Evolutionary conservation across 35 echinoderm and acorn worm genomes (phyloP), one percentile per base, ranked within the genome.

Genomic region (Patiria miniata): DNA sequence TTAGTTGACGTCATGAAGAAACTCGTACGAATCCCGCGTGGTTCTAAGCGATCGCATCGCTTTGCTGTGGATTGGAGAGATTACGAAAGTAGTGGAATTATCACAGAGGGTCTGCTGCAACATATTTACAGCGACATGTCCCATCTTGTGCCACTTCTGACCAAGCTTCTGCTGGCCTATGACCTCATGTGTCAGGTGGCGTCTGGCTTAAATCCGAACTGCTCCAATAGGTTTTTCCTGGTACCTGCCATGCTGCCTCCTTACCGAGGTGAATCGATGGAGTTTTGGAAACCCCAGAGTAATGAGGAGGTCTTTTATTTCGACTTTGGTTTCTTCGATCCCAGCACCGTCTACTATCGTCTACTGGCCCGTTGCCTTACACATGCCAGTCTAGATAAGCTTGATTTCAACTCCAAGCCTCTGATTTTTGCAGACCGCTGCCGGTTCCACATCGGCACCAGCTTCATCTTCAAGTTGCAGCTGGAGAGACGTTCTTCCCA

Each of bases 1-100:
- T 47, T 87, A 33, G 26, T 87, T 17, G 86, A 87, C 39, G 36
- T 87, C 39, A 87, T 87, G 86, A 87, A 87, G 37, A 77, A 78
- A 18, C 6, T 87, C 12, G 4, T 87, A 14, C 16, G 0, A 8
- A 15, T 87, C 19, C 86, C 86, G 36, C 39, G 39, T 19, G 37
- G 40, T 19, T 79, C 68, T 8, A 36, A 79, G 52, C 39, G 65
- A 18, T 21, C 4, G 2, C 39, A 52, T 69, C 40, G 77, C 34
- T 52, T 36, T 47, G 73, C 65, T 15, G 40, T 32, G 18, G 17
- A 57, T 15, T 87, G 86, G 86, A 42, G 52, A 54, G 34, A 39
- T 28, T 57, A 78, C 12, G 42, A 79, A 36, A 55, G 38, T 10
- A 51, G 53, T 51, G 86, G 86, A 7, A 36, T 77, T 55, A 28